Evolutionary conservation across 2,797 vertebrate genomes (phyloP).

Genomic region (Rhynchotus rufescens): DNA sequence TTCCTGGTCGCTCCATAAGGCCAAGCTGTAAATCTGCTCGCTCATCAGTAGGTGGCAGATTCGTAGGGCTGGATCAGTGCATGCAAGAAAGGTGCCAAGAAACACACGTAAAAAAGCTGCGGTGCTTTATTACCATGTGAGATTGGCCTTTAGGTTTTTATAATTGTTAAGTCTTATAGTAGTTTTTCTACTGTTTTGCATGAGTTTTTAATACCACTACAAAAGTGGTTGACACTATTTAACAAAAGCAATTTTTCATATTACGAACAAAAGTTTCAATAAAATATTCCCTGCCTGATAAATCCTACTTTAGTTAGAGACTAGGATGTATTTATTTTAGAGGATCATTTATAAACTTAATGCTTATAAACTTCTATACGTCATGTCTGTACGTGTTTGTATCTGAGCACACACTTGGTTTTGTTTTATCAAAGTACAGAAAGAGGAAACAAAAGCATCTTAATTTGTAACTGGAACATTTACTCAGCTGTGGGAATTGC

Average conservation of each 20-base stretch:
- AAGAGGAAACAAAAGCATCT: background rate
- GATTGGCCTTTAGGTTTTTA: background rate
- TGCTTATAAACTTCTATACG: no score
- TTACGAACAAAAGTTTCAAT: background rate
- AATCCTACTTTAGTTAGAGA: background rate
- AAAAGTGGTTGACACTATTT: background rate
- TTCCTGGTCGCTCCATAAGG: background rate
- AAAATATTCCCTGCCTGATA: background rate
- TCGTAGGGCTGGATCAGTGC: background rate
- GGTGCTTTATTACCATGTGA: background rate
- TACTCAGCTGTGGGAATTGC: fast-evolving
- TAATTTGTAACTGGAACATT: background rate
- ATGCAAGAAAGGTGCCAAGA: background rate
- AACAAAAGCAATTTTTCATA: background rate
- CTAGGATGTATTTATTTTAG: background rate
- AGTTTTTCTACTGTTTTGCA: background rate
- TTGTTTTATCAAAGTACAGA: background rate
- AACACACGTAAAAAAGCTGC: background rate
- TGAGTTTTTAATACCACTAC: background rate
- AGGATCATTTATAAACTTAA: background rate
- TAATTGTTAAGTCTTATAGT: background rate
- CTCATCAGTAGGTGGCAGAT: slow-evolving; percentile 2
- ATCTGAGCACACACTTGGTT: background rate
- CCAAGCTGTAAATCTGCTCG: background rate
- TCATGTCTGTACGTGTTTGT: background rate